These are phyloP conservation scores for Falco cherrug DNA, from an alignment of 2,797 vertebrate species.

Conservation along the genomic window DNA sequence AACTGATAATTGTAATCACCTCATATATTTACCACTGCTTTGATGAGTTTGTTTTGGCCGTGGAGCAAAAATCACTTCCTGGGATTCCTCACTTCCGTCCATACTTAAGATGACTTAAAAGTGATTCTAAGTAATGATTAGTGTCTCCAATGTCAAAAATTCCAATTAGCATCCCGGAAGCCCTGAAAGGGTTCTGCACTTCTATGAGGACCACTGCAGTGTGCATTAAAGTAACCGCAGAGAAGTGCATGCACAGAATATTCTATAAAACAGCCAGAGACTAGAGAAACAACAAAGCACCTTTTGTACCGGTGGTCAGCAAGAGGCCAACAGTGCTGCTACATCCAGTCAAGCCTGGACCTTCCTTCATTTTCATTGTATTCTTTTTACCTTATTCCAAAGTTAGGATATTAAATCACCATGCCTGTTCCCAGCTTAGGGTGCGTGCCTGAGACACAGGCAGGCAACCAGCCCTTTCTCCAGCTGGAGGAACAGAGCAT, in stretches of 20 bases:
- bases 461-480: neutral
- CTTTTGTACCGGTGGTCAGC: neutral
- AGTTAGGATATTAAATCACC: neutral
- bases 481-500: neutral
- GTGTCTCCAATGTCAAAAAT: neutral
- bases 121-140: neutral
- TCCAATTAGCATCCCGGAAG: neutral
- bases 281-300: neutral
- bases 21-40: neutral
- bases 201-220: accelerated
- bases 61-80: neutral
- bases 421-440: neutral
- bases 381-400: neutral
- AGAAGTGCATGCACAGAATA: neutral
- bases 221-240: neutral
- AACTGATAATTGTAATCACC: neutral
- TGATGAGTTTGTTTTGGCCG: constrained; percentile 9
- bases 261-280: neutral
- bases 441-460: neutral
- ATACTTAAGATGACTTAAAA: neutral
- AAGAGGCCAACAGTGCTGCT: neutral
- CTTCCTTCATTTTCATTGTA: neutral
- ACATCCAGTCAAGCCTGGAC: neutral
- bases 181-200: neutral
- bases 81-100: neutral